These are phyloP conservation scores for Ursus arctos DNA, from an alignment of 2,113 vertebrate genomes.

Conservation along the genomic window DNA sequence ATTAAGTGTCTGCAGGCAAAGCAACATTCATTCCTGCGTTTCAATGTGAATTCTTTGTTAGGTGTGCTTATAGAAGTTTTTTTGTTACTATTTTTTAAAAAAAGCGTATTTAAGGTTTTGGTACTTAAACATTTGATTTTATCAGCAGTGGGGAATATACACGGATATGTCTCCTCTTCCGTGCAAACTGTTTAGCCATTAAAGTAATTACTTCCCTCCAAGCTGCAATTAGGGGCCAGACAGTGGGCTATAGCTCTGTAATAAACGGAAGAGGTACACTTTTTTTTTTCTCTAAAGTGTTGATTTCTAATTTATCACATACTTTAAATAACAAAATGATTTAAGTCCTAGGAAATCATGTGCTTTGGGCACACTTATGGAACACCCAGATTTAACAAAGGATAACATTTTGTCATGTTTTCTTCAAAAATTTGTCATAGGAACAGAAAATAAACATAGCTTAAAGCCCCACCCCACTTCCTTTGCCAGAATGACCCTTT, in stretches of 20 bases:
- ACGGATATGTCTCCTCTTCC: no score
- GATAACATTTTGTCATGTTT: background rate
- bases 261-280: background rate
- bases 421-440: background rate
- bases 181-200: background rate
- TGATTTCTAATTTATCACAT: conserved; percentile 39
- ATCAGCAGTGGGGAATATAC: background rate
- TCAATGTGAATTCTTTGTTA: background rate
- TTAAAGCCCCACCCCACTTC: no score
- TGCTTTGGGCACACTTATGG: background rate
- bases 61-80: background rate
- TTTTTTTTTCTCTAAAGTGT: background rate
- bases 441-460: background rate
- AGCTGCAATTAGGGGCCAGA: background rate
- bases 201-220: background rate
- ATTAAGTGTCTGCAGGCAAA: background rate
- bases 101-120: background rate
- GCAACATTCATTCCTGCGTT: rapidly evolving
- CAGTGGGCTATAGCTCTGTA: rapidly evolving
- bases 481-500: background rate
- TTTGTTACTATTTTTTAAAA: background rate
- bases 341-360: background rate
- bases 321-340: conserved; percentile 23
- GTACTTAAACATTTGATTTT: background rate
- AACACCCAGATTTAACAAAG: background rate